These are phyloP conservation scores for Paramormyrops hopkinsi DNA, from an alignment of 2,797 vertebrate genomes.

Conservation along the genomic window DNA sequence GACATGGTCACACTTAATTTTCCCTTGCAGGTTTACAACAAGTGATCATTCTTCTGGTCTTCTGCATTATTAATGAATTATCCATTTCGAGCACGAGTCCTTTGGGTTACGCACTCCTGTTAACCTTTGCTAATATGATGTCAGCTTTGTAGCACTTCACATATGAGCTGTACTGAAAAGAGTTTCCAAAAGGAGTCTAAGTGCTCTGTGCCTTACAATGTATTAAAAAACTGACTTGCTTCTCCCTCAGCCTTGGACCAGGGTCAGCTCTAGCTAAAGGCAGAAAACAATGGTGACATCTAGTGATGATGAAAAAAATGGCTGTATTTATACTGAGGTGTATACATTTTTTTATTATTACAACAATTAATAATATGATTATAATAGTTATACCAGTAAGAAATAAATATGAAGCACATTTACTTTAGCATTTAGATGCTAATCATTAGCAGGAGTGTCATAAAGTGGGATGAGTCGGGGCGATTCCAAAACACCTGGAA, in stretches of 20 bases:
- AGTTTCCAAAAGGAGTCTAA: neutral
- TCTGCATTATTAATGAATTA: neutral
- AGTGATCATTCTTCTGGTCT: neutral
- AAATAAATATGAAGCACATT: neutral
- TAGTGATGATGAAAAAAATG: neutral
- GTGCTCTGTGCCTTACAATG: neutral
- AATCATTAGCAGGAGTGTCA: neutral
- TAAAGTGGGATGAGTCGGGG: neutral
- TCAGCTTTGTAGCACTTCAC: neutral
- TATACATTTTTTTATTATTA: neutral
- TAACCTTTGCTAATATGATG: slow-evolving; percentile 5
- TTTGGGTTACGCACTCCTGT: neutral
- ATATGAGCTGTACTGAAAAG: neutral
- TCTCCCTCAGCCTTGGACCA: neutral
- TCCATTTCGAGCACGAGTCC: neutral
- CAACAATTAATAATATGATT: neutral
- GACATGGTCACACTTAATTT: neutral
- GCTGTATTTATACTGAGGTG: neutral
- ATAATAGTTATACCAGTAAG: neutral
- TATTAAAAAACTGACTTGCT: neutral
- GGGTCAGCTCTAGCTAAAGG: neutral
- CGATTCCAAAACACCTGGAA: neutral
- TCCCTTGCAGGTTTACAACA: neutral
- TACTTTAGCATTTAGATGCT: neutral
- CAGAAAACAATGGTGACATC: neutral